These are phyloP conservation scores for Paraplagusia blochii DNA, from an alignment of 2,113 vertebrate species.

Conservation along the genomic window DNA sequence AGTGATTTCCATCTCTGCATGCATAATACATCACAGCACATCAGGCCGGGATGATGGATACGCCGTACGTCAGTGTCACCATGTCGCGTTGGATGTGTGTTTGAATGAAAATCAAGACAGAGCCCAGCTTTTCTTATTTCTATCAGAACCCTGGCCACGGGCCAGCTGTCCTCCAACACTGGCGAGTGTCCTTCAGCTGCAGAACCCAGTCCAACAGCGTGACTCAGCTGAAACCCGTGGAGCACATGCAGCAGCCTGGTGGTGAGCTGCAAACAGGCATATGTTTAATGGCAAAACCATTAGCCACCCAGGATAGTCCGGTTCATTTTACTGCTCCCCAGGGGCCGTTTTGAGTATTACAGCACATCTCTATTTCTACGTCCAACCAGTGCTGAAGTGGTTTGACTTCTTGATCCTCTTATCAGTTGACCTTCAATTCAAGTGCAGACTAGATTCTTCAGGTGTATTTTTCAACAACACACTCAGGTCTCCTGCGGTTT, in stretches of 20 bases:
- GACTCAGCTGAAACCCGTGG: conserved; percentile 49
- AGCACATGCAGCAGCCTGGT: conserved; percentile 10
- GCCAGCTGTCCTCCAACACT: conserved; percentile 56
- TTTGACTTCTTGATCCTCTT: no score
- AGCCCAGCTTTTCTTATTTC: conserved; percentile 34
- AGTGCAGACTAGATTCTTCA: no score
- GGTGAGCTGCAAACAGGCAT: conserved; percentile 20
- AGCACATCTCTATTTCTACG: no score
- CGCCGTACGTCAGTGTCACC: conserved; percentile 5
- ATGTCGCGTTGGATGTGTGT: conserved; percentile 2
- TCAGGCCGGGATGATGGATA: conserved; percentile 7
- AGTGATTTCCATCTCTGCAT: conserved; percentile 7
- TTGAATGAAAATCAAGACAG: conserved; percentile 30
- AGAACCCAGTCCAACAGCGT: conserved; percentile 33
- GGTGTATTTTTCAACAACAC: no score
- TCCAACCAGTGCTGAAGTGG: no score
- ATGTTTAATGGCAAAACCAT: background rate
- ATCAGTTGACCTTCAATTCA: no score
- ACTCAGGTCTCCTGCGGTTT: no score
- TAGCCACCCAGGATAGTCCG: no score
- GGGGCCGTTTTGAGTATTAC: no score
- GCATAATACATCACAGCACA: conserved; percentile 10
- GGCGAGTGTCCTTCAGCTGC: conserved; percentile 64
- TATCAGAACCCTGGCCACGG: conserved; percentile 34
- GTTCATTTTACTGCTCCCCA: no score